Conservation (phyloP, 2,797 vertebrate species). For the Artibeus lituratus region DNA sequence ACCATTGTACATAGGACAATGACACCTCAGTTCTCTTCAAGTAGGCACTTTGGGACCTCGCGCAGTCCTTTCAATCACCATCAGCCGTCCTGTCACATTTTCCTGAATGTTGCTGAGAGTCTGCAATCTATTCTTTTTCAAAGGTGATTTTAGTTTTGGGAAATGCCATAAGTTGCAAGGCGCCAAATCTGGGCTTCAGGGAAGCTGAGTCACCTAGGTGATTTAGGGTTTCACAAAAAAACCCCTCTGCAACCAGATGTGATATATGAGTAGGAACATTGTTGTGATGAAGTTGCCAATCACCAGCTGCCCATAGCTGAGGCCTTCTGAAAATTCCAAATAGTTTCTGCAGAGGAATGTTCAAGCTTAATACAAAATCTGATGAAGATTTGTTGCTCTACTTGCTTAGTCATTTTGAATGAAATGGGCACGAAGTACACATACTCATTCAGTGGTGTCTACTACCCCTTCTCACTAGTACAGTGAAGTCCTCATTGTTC, state of each 20-base stretch:
- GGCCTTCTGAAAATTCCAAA: neutral
- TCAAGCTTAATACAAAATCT: neutral
- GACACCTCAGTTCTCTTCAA: neutral
- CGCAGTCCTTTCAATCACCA: no score
- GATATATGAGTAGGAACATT: neutral
- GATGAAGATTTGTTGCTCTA: neutral
- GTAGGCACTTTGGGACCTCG: neutral
- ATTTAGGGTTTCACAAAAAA: neutral
- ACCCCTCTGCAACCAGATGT: neutral
- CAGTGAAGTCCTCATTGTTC: neutral
- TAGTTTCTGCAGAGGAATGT: neutral
- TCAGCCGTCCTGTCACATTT: neutral
- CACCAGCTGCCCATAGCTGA: neutral
- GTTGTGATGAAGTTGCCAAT: neutral
- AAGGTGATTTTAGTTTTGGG: neutral
- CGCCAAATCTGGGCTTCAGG: neutral
- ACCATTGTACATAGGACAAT: neutral
- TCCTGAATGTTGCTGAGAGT: neutral
- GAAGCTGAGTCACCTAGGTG: neutral
- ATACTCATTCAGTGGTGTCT: neutral
- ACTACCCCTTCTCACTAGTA: neutral
- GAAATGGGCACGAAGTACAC: neutral
- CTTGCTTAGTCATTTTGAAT: neutral
- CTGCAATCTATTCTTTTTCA: neutral
- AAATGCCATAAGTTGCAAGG: neutral